Evolutionary conservation across 2,888 invertebrate species (phyloP).

Genomic region (Glaucopsyche alexis): DNA sequence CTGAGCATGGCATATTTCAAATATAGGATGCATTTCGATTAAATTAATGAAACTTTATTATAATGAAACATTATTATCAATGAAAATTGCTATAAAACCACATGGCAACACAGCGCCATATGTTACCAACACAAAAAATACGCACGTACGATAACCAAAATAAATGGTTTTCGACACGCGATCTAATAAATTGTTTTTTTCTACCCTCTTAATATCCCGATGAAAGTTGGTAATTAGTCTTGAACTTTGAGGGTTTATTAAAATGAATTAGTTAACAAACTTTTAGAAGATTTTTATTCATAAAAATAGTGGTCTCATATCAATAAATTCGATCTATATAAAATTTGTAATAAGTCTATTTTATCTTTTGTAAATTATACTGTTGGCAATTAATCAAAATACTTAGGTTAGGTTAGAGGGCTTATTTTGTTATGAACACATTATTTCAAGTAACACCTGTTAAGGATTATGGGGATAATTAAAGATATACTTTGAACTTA

Average conservation of each 20-base stretch:
- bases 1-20: background rate
- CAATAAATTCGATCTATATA: background rate
- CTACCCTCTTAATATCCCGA: constrained; percentile 19
- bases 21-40: background rate
- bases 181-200: constrained; percentile 20
- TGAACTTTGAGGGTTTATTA: background rate
- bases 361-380: background rate
- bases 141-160: background rate
- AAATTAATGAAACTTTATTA: background rate
- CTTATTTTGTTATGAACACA: too few relatives aligned
- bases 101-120: constrained; percentile 19
- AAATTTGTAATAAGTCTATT: background rate
- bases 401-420: too few relatives aligned
- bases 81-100: background rate
- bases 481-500: too few relatives aligned
- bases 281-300: background rate
- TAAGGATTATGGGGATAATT: too few relatives aligned
- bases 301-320: background rate
- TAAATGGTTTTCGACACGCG: constrained; percentile 21
- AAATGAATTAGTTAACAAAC: background rate
- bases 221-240: constrained; percentile 24
- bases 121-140: constrained; percentile 17
- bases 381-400: background rate
- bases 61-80: background rate
- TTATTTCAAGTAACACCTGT: too few relatives aligned